Percentiles rank a stretch among this genome's conserved stretches.
Evolutionary conservation across 2,888 invertebrate genomes (phyloP).

Genomic region (Parascotia fuliginaria): DNA sequence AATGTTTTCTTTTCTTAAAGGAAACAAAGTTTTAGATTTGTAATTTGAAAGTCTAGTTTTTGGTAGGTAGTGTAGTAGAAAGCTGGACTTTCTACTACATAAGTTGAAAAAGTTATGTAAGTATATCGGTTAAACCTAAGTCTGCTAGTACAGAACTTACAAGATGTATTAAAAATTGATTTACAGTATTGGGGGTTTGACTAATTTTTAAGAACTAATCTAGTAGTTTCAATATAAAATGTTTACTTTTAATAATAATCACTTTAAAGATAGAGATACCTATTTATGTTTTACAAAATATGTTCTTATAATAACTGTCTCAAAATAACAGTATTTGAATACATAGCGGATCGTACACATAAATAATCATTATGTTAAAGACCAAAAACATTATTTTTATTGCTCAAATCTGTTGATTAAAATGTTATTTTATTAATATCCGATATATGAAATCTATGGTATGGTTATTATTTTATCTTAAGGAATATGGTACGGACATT

Average conservation of each 20-base stretch:
- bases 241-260: conserved; percentile 12
- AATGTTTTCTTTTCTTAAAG: too few relatives aligned
- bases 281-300: conserved; percentile 7
- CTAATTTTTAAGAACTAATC: conserved; percentile 10
- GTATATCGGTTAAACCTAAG: conserved; percentile 20
- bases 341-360: background rate
- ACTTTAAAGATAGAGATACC: conserved; percentile 17
- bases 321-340: background rate
- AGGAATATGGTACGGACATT: conserved; percentile 44
- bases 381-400: background rate
- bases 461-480: conserved; percentile 23
- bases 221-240: conserved; percentile 19
- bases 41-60: too few relatives aligned
- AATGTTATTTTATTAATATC: conserved; percentile 24
- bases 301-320: background rate
- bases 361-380: background rate
- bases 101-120: background rate
- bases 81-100: background rate
- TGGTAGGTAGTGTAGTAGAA: background rate
- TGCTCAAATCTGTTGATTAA: conserved; percentile 28
- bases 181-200: conserved; percentile 10
- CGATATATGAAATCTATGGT: conserved; percentile 37
- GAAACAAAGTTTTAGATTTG: too few relatives aligned
- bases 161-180: conserved; percentile 10
- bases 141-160: conserved; percentile 17